Percentiles rank a stretch among this genome's conserved stretches.
These are phyloP conservation scores for Nicator chloris DNA, from an alignment of 2,113 vertebrate species.

Conservation along the genomic window DNA sequence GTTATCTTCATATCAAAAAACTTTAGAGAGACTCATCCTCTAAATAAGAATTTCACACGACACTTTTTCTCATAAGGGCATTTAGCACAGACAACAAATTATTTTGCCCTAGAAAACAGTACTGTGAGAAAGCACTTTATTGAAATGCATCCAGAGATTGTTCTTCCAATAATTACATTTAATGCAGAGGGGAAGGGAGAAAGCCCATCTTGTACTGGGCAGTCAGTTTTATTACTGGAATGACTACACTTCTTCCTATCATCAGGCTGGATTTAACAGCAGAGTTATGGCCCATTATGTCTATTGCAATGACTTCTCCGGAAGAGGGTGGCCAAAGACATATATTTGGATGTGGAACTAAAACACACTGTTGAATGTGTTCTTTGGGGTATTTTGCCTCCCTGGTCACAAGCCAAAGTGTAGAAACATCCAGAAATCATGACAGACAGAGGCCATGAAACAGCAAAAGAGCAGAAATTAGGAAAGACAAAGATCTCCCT, in stretches of 20 bases:
- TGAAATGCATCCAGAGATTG: constrained; percentile 24
- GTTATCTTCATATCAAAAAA: background rate
- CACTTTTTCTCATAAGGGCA: background rate
- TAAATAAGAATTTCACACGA: background rate
- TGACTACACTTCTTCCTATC: constrained; percentile 22
- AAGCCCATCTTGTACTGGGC: constrained; percentile 10
- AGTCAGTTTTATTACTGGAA: constrained; percentile 52
- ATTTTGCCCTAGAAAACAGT: constrained; percentile 12
- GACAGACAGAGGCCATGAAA: background rate
- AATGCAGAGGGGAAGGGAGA: background rate
- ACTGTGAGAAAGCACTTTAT: background rate
- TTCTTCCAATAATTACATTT: constrained; percentile 36
- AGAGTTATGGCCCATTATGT: constrained; percentile 29
- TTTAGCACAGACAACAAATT: constrained; percentile 17
- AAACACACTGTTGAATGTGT: background rate
- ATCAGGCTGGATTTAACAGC: background rate
- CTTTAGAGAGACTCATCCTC: background rate
- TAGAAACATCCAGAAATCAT: background rate
- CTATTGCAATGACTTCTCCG: background rate
- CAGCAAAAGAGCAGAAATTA: background rate
- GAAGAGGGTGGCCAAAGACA: background rate
- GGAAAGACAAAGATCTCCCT: background rate
- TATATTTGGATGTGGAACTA: background rate
- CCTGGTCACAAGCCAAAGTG: background rate
- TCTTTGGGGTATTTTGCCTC: constrained; percentile 6